Conservation (phyloP, 1,140 invertebrate genomes). For the Thaumetopoea pityocampa region DNA sequence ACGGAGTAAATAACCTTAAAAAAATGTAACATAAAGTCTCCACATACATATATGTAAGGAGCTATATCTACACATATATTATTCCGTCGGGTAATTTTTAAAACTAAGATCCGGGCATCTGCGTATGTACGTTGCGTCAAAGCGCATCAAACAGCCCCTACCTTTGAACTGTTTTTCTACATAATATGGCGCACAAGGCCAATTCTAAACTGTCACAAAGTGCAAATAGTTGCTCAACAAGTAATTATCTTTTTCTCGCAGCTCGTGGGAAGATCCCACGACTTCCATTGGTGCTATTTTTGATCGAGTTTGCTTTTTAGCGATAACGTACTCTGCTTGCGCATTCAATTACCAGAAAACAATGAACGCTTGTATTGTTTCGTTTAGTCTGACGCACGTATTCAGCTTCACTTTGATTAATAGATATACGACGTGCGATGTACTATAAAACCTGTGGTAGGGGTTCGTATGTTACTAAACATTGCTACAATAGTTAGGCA, state of each 20-base stretch:
- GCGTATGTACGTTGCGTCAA: too few species aligned
- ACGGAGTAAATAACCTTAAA: too few species aligned
- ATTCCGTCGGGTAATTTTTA: too few species aligned
- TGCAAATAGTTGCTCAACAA: constrained; percentile 51
- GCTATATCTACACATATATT: too few species aligned
- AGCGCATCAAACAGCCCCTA: too few species aligned
- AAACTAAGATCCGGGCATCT: too few species aligned
- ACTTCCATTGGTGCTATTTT: constrained; percentile 18
- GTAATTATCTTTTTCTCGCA: constrained; percentile 37
- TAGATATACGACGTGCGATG: constrained; percentile 23
- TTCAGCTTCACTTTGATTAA: constrained; percentile 25
- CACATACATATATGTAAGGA: too few species aligned
- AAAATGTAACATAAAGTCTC: too few species aligned
- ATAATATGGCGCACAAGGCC: too few species aligned
- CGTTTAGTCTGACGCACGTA: constrained; percentile 19
- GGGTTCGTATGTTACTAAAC: constrained; percentile 19
- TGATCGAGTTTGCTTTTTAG: constrained; percentile 38
- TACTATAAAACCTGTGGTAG: constrained; percentile 19
- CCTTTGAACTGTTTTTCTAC: too few species aligned
- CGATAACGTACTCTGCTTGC: constrained; percentile 34
- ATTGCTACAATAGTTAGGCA: constrained; percentile 34
- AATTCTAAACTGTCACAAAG: constrained; percentile 29
- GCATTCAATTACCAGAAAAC: constrained; percentile 22
- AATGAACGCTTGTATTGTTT: constrained; percentile 34
- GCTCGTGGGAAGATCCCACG: constrained; percentile 65